phyloP scores from a whole-genome alignment of 2,113 vertebrate species.

The Neogale vison region DNA sequence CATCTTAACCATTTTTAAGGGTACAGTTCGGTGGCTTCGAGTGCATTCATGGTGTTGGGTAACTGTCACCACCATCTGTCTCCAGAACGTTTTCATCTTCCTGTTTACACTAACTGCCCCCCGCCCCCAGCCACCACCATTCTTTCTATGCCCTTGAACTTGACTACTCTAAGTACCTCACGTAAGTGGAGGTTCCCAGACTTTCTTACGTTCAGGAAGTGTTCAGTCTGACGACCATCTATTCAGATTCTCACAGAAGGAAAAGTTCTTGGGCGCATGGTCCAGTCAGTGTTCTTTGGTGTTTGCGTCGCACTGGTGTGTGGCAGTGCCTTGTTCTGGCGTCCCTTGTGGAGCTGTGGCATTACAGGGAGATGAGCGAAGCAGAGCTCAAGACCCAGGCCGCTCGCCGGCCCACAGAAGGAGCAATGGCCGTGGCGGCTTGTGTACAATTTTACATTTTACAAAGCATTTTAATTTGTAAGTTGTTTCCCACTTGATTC shows the following conservation, averaged over 20 bases:
- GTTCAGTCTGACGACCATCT: neutral
- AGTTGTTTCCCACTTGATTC: constrained; percentile 10
- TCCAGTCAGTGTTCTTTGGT: neutral
- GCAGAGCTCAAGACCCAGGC: neutral
- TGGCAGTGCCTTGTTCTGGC: neutral
- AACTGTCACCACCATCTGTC: neutral
- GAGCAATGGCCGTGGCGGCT: neutral
- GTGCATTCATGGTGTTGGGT: neutral
- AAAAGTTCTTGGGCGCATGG: neutral
- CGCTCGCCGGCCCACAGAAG: neutral
- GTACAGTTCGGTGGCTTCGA: neutral
- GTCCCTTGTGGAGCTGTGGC: fast-evolving
- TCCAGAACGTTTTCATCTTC: neutral
- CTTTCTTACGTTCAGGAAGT: neutral
- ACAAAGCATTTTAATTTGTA: constrained; percentile 17
- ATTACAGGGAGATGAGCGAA: neutral
- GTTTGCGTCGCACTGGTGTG: neutral
- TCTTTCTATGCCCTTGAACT: neutral
- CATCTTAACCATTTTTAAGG: neutral
- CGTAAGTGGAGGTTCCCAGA: neutral
- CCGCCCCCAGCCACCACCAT: neutral
- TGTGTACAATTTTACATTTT: neutral
- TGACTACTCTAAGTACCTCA: neutral
- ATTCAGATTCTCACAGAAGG: neutral
- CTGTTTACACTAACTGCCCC: neutral